A percentile compares a stretch with the other conserved stretches of the same genome.
These are phyloP conservation scores for Drosophila nebulosa DNA, from an alignment of 1,140 invertebrate species.

Conservation along the genomic window DNA sequence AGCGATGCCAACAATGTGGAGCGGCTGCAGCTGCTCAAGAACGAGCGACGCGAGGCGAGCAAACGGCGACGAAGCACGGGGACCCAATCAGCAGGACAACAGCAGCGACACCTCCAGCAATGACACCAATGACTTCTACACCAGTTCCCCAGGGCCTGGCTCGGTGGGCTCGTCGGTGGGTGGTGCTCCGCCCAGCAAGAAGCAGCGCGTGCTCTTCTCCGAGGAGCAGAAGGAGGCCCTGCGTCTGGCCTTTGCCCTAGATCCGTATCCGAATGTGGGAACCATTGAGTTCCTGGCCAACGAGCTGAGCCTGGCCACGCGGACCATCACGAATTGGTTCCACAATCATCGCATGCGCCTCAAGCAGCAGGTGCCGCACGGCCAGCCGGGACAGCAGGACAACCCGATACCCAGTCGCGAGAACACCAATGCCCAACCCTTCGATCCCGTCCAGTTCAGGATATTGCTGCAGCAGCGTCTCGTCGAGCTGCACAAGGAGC, in stretches of 20 bases:
- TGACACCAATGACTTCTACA: conserved; percentile 94
- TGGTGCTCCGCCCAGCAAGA: conserved; percentile 90
- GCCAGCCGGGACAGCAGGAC: conserved; percentile 82
- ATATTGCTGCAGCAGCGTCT: conserved; percentile 92
- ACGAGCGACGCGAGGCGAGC: conserved; percentile 93
- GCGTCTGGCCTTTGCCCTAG: conserved; percentile 94
- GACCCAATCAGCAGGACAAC: conserved; percentile 90
- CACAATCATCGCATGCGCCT: conserved; percentile 99
- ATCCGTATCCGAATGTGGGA: conserved; percentile 97
- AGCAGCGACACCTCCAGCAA: conserved; percentile 93
- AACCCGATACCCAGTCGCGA: conserved; percentile 87
- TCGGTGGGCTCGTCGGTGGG: conserved; percentile 79
- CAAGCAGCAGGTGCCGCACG: conserved; percentile 93
- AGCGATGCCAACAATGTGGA: conserved; percentile 97
- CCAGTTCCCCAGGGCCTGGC: conserved; percentile 89
- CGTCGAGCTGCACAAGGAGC: conserved; percentile 91
- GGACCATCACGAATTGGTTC: conserved; percentile 99
- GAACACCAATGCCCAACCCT: conserved; percentile 85
- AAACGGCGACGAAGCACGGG: conserved; percentile 91
- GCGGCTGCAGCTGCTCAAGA: conserved; percentile 91
- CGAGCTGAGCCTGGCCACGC: conserved; percentile 94
- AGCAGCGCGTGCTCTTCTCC: conserved; percentile 96
- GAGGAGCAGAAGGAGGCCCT: conserved; percentile 99
- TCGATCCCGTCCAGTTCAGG: conserved; percentile 95
- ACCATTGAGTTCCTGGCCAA: conserved; percentile 97